A percentile compares a stretch with the other conserved stretches of the same genome.
phyloP scores from a whole-genome alignment of 2,113 vertebrate species.

The Micromys minutus region DNA sequence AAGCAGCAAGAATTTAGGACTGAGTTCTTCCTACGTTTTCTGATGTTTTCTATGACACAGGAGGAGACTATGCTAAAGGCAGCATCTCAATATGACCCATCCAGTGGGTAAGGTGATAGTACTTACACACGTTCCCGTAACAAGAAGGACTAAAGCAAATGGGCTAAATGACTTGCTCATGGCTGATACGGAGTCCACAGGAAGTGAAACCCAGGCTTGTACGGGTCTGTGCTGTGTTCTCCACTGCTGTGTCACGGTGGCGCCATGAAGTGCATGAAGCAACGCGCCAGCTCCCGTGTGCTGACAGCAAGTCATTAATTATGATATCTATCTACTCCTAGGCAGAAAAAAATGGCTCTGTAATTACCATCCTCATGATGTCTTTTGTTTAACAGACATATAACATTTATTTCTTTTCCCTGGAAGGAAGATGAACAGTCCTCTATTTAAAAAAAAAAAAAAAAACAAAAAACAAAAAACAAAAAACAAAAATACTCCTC shows the following conservation, averaged over 20 bases:
- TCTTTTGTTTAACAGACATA: conserved; percentile 24
- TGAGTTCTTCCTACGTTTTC: not conserved
- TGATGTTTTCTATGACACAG: not conserved
- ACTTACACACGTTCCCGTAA: not conserved
- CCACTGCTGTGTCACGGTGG: not conserved
- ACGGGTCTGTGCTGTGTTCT: not conserved
- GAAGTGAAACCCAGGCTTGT: not conserved
- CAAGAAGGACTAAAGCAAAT: not conserved
- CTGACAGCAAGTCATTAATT: conserved; percentile 2
- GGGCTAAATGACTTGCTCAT: not conserved
- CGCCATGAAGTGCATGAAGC: not conserved
- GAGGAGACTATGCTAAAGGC: not conserved
- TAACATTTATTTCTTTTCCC: conserved; percentile 50
- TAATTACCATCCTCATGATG: conserved; percentile 48
- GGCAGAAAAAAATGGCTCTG: conserved; percentile 40
- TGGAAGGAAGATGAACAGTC: not conserved
- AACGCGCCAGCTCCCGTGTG: not conserved
- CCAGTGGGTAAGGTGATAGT: not conserved
- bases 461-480: too few species aligned
- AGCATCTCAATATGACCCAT: not conserved
- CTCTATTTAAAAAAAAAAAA: not conserved
- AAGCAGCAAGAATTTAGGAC: not conserved
- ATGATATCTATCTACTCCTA: not conserved
- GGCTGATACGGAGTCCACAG: not conserved
- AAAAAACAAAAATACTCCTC: too few species aligned